Conservation (phyloP, 2,888 invertebrate species). For the Chalcosyrphus nemorum region DNA sequence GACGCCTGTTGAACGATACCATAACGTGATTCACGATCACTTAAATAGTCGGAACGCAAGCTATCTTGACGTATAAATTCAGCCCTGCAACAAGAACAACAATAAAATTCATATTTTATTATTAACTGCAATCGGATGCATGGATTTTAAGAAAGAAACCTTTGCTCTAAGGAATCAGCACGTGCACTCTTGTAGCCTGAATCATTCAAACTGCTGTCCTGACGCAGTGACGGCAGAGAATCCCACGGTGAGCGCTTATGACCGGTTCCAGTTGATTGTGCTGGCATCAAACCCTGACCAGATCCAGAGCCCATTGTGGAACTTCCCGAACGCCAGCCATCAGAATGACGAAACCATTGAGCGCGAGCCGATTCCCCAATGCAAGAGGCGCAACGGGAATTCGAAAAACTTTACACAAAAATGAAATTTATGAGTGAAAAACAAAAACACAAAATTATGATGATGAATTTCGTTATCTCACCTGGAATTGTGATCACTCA, state of each 20-base stretch:
- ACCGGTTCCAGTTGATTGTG: slow-evolving; percentile 81
- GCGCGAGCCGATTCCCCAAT: slow-evolving; percentile 94
- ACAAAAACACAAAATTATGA: neutral
- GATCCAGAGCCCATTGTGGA: slow-evolving; percentile 86
- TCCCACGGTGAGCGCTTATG: slow-evolving; percentile 94
- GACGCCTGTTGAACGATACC: slow-evolving; percentile 97
- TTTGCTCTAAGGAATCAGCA: slow-evolving; percentile 93
- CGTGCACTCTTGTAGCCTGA: slow-evolving; percentile 93
- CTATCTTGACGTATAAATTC: slow-evolving; percentile 95
- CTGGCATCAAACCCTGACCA: slow-evolving; percentile 83
- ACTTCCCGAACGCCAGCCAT: slow-evolving; percentile 92
- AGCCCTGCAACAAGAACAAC: slow-evolving; percentile 85
- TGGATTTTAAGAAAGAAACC: slow-evolving; percentile 82
- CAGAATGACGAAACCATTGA: slow-evolving; percentile 95
- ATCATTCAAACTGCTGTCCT: slow-evolving; percentile 93
- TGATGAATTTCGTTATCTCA: slow-evolving; percentile 77
- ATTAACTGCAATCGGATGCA: slow-evolving; percentile 1
- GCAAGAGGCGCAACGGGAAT: slow-evolving; percentile 91
- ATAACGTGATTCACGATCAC: slow-evolving; percentile 93
- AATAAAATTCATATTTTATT: slow-evolving; percentile 26
- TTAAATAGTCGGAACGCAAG: slow-evolving; percentile 93
- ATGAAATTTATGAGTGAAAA: slow-evolving; percentile 43
- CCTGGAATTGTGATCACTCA: slow-evolving; percentile 91
- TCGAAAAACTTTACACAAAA: slow-evolving; percentile 75
- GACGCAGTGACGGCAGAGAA: slow-evolving; percentile 91